These are phyloP conservation scores for Anableps anableps DNA, from an alignment of 2,797 vertebrate genomes.

Conservation along the genomic window DNA sequence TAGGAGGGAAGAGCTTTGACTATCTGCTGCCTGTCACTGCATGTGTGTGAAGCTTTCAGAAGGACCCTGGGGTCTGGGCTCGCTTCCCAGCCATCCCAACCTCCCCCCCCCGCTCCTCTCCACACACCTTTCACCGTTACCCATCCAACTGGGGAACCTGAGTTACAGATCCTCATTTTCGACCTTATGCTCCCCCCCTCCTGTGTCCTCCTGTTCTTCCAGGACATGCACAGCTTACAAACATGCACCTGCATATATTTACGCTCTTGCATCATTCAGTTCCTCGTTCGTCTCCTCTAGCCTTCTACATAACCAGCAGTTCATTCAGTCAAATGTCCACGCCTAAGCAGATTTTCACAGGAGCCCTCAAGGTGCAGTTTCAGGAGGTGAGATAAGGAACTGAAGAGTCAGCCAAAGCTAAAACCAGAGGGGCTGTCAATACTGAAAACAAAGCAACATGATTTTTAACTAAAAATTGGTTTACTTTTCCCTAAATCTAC, in stretches of 20 bases:
- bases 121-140: constrained; percentile 20
- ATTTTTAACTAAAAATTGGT: too few species aligned
- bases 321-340: constrained; percentile 42
- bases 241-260: background rate
- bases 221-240: constrained; percentile 22
- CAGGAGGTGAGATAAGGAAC: constrained; percentile 43
- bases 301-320: constrained; percentile 29
- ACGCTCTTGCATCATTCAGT: background rate
- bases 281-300: constrained; percentile 11
- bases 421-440: constrained; percentile 22
- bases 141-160: constrained; percentile 32
- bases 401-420: constrained; percentile 51
- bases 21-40: constrained; percentile 69
- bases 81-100: constrained; percentile 21
- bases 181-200: constrained; percentile 27
- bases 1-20: constrained; percentile 58
- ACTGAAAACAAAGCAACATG: constrained; percentile 4
- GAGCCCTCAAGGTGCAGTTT: constrained; percentile 44
- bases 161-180: constrained; percentile 37
- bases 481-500: too few species aligned
- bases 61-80: constrained; percentile 46
- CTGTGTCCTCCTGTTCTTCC: constrained; percentile 33
- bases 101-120: background rate
- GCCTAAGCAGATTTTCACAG: constrained; percentile 46
- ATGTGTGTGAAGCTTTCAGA: constrained; percentile 56